These are phyloP conservation scores for Amphilophus citrinellus DNA, from an alignment of 2,113 vertebrate genomes.

Conservation along the genomic window DNA sequence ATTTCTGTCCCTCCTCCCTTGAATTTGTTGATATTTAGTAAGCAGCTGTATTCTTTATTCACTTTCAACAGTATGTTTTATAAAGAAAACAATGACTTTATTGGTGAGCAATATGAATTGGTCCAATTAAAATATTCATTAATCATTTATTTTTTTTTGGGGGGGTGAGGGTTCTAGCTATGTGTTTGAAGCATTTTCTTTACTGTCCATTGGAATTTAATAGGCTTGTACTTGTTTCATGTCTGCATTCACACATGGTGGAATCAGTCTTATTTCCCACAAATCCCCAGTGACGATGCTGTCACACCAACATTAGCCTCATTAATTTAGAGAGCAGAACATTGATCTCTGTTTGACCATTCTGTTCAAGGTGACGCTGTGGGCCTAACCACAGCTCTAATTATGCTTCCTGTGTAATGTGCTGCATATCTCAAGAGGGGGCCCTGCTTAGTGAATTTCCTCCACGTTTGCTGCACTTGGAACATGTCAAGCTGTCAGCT, in stretches of 20 bases:
- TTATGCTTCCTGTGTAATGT: slow-evolving; percentile 59
- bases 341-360: slow-evolving; percentile 63
- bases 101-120: slow-evolving; percentile 77
- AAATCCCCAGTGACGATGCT: slow-evolving; percentile 29
- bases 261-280: slow-evolving; percentile 28
- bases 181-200: neutral
- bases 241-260: slow-evolving; percentile 5
- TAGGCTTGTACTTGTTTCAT: slow-evolving; percentile 1
- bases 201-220: slow-evolving; percentile 18
- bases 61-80: slow-evolving; percentile 79
- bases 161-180: neutral
- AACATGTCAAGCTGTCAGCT: slow-evolving; percentile 72
- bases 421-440: slow-evolving; percentile 56
- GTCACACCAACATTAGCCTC: slow-evolving; percentile 72
- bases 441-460: slow-evolving; percentile 44
- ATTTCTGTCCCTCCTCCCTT: slow-evolving; percentile 53
- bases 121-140: slow-evolving; percentile 77
- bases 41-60: slow-evolving; percentile 78
- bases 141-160: slow-evolving; percentile 34
- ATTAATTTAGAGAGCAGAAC: slow-evolving; percentile 72
- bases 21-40: slow-evolving; percentile 76
- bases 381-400: slow-evolving; percentile 50
- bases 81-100: slow-evolving; percentile 75
- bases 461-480: slow-evolving; percentile 41
- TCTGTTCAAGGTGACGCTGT: slow-evolving; percentile 44